Evolutionary conservation across 1,140 invertebrate genomes (phyloP).

Genomic region (Protaetia brevitarsis): DNA sequence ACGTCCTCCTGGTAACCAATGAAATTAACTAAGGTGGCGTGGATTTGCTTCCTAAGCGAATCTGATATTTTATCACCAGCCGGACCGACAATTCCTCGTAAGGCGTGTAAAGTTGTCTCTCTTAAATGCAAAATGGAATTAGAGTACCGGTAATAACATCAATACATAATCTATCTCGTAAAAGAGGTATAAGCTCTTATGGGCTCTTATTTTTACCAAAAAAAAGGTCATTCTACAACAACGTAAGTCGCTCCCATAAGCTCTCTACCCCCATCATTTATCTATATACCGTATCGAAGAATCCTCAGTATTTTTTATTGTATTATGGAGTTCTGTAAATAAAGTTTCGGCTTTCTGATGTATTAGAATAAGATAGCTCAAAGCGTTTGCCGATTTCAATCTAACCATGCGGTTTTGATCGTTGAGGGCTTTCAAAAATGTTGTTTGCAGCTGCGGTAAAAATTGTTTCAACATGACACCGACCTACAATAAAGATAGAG

Average conservation of each 20-base stretch:
- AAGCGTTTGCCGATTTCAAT: constrained; percentile 82
- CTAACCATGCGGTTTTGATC: constrained; percentile 85
- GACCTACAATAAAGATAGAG: constrained; percentile 55
- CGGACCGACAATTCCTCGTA: constrained; percentile 76
- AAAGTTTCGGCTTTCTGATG: constrained; percentile 85
- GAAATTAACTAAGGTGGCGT: constrained; percentile 65
- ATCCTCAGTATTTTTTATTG: constrained; percentile 82
- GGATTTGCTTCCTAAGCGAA: constrained; percentile 71
- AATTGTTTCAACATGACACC: constrained; percentile 95
- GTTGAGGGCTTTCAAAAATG: constrained; percentile 90
- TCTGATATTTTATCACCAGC: constrained; percentile 90
- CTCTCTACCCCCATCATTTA: too few relatives aligned
- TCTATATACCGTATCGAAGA: constrained; percentile 65
- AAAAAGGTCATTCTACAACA: too few relatives aligned
- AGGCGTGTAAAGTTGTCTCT: constrained; percentile 89
- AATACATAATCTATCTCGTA: too few relatives aligned
- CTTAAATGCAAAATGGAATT: constrained; percentile 49
- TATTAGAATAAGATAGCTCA: constrained; percentile 86
- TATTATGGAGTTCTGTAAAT: constrained; percentile 86
- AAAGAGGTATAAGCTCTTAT: too few relatives aligned
- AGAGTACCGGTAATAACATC: constrained; percentile 17
- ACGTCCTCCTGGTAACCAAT: constrained; percentile 76
- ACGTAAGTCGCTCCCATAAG: too few relatives aligned
- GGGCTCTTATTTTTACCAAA: too few relatives aligned
- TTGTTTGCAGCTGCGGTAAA: constrained; percentile 96